These are phyloP conservation scores for Agrotis clavis DNA, from an alignment of 2,888 invertebrate species.

Conservation along the genomic window DNA sequence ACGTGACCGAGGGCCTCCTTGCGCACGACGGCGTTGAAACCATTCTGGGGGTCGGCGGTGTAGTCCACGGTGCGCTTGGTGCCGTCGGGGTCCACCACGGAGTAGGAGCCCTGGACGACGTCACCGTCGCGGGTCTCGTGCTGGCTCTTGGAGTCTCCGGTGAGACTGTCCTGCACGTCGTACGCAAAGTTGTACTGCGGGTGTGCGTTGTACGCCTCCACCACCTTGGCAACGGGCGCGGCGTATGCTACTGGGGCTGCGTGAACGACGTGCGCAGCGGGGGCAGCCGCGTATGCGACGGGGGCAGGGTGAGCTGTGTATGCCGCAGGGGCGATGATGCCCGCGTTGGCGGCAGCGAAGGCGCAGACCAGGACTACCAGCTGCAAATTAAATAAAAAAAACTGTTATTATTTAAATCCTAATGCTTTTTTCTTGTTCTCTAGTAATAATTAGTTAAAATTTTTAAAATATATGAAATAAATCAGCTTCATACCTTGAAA, in stretches of 20 bases:
- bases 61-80: constrained; percentile 88
- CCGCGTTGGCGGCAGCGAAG: constrained; percentile 80
- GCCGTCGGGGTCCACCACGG: constrained; percentile 87
- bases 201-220: constrained; percentile 76
- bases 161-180: constrained; percentile 82
- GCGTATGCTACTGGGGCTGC: constrained; percentile 64
- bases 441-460: background rate
- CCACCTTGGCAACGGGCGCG: constrained; percentile 70
- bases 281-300: constrained; percentile 62
- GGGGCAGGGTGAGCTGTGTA: constrained; percentile 76
- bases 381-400: constrained; percentile 66
- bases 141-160: constrained; percentile 88
- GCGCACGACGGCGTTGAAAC: constrained; percentile 89
- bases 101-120: constrained; percentile 88
- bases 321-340: constrained; percentile 74
- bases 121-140: constrained; percentile 87
- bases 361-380: constrained; percentile 81
- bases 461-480: background rate
- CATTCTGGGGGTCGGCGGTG: constrained; percentile 86
- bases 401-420: background rate
- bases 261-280: constrained; percentile 73
- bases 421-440: background rate
- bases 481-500: constrained; percentile 80
- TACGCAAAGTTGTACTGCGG: constrained; percentile 85
- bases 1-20: constrained; percentile 80